These are phyloP conservation scores for Gymnosoma rotundatum DNA, from an alignment of 2,888 invertebrate species.

Conservation along the genomic window DNA sequence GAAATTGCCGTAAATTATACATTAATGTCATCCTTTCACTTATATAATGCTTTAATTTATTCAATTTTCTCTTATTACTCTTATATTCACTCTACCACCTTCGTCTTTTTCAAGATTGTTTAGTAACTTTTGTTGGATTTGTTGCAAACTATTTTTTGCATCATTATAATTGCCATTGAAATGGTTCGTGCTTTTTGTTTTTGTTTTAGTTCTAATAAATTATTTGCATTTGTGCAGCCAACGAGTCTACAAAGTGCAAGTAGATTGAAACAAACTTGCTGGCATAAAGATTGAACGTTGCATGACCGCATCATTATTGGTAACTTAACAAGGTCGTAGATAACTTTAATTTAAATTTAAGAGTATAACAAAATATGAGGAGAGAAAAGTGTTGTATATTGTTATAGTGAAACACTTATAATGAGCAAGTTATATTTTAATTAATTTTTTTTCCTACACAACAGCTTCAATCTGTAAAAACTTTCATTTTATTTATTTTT, in stretches of 20 bases:
- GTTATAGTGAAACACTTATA: not conserved
- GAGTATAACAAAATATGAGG: not conserved
- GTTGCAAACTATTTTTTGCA: constrained; percentile 3
- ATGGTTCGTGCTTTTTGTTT: constrained; percentile 1
- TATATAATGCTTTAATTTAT: constrained; percentile 22
- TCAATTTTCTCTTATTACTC: constrained; percentile 11
- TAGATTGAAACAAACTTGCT: constrained; percentile 4
- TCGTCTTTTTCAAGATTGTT: not conserved
- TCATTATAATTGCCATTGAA: constrained; percentile 26
- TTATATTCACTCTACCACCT: not conserved
- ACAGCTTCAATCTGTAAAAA: too few relatives aligned
- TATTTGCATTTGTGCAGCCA: constrained; percentile 22
- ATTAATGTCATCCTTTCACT: constrained; percentile 5
- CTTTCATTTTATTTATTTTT: too few relatives aligned
- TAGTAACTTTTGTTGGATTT: constrained; percentile 17
- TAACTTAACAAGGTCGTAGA: constrained; percentile 27
- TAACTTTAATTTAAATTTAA: not conserved
- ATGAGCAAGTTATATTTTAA: constrained; percentile 16
- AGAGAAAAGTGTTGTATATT: not conserved
- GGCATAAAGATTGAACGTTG: not conserved
- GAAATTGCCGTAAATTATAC: not conserved
- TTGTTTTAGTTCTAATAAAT: constrained; percentile 32
- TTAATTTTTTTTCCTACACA: not conserved
- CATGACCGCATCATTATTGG: constrained; percentile 2
- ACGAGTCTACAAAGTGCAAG: constrained; percentile 1